Evolutionary conservation across 2,888 invertebrate genomes (phyloP), one percentile per base, ranked within the genome.

Genomic region (Osedax frankpressi): DNA sequence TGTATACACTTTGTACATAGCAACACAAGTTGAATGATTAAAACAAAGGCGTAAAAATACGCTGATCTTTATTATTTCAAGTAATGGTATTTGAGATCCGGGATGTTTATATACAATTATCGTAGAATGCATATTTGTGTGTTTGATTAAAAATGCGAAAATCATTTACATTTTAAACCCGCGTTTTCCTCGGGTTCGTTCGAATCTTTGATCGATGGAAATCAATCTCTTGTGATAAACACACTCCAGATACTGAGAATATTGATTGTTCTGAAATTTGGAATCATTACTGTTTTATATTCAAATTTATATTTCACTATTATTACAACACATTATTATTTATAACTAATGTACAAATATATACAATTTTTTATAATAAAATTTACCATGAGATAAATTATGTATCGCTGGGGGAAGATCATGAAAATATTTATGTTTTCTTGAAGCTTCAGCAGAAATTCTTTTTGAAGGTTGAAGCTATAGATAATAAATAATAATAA

Each of bases 241-340:
- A 89, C 81, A 94, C 89, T 81, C 94, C 94, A 86, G 94, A 93
- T 84, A 95, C 93, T 81, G 91, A 92, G 88, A 93, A 94, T 87
- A 96, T 93, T 81, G 94, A 94, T 82, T 92, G 89, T 87, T 93
- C 95, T 95, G 89, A 63, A 90, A 90, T 84, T 81, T 81, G 79
- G 77, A 72, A 78, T 65, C 28, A 1, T 6, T 28, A n/a, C 1
- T 69, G 6, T 11, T 44, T 44, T 11, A 11, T 44, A 44, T 19
- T 19, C 44, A n/a, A n/a, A n/a, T n/a, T n/a, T n/a, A n/a, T n/a
- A n/a, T n/a, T n/a, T n/a, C n/a, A n/a, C 19, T 44, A 44, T 44
- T 44, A 44, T 44, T 19, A 44, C 11, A 6, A 44, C 6, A 11
- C 19, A 44, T 44, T 44, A 44, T 11, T 44, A 44, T 44, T 44